Conservation (phyloP, 2,888 invertebrate species). For the Athalia cordata region DNA sequence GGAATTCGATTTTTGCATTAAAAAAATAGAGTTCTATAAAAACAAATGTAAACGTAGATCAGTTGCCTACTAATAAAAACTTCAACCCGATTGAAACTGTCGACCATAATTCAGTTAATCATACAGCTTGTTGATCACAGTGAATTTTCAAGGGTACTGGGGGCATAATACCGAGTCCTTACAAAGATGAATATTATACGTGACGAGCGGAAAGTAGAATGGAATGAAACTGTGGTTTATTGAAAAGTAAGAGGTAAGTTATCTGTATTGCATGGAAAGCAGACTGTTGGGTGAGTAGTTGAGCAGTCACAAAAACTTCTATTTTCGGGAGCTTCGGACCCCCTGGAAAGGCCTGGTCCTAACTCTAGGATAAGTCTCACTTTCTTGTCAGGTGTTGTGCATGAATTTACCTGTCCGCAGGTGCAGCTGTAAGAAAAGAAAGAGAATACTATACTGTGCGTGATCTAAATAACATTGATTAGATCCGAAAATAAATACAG, state of each 20-base stretch:
- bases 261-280: conserved; percentile 45
- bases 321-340: conserved; percentile 47
- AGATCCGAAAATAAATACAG: conserved; percentile 19
- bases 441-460: conserved; percentile 43
- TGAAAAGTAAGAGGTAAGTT: conserved; percentile 45
- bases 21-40: conserved; percentile 24
- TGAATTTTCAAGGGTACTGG: not conserved
- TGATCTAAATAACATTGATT: conserved; percentile 14
- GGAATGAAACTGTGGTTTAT: conserved; percentile 46
- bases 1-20: not conserved
- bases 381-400: conserved; percentile 56
- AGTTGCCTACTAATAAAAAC: not conserved
- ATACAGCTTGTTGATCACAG: not conserved
- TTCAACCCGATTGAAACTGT: not conserved
- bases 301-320: conserved; percentile 48
- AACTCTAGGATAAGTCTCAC: conserved; percentile 58
- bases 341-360: conserved; percentile 48
- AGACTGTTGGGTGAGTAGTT: conserved; percentile 43
- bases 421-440: conserved; percentile 61
- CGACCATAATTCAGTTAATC: not conserved
- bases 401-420: conserved; percentile 66
- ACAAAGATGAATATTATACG: not conserved
- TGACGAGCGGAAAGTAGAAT: conserved; percentile 22
- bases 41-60: conserved; percentile 23
- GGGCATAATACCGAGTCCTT: not conserved